Evolutionary conservation across 2,113 vertebrate species (phyloP), one percentile per base, ranked within the genome.

Genomic region (Urocitellus parryii): DNA sequence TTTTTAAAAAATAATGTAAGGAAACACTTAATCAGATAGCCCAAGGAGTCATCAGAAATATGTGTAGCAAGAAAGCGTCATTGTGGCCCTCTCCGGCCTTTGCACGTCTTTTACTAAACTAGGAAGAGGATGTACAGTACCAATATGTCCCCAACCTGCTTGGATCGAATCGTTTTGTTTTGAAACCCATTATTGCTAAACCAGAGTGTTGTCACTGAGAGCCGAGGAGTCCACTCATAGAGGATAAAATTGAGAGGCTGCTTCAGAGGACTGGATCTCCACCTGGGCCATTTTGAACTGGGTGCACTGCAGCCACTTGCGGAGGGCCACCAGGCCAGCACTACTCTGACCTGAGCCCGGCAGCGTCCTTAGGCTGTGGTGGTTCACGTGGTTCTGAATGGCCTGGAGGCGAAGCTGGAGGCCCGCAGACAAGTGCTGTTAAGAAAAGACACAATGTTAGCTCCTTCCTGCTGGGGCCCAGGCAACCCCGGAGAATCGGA

Each of bases 261-360:
- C 99, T 98, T 99, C 99, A 0, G 99, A 99, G 0, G 99, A 99
- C 98, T 99, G 99, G 98, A 99, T 99, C 98, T 99, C 99, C 98
- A 99, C 99, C 98, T 99, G 99, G 92, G 99, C 99, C 99, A 99
- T 99, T 97, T 99, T 99, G 98, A 99, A 99, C 95, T 99, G 99
- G 25, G 99, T 99, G 93, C 99, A 99, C 96, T 99, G 99, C 37
- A 99, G 98, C 99, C 99, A 99, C 96, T 99, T 99, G 97, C 99
- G 99, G 85, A 99, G 99, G 63, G 99, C 99, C 0, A 98, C 98
- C 0, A 99, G 99, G 96, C 98, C 99, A 0, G 98, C 98, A 53
- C 98, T 99, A 18, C 99, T 98, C 67, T 98, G 98, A 56, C 98
- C 98, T 2, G 98, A 98, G 68, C 98, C 98, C 13, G 99, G 98